Conservation (phyloP, 2,113 vertebrate genomes). For the Carollia perspicillata region DNA sequence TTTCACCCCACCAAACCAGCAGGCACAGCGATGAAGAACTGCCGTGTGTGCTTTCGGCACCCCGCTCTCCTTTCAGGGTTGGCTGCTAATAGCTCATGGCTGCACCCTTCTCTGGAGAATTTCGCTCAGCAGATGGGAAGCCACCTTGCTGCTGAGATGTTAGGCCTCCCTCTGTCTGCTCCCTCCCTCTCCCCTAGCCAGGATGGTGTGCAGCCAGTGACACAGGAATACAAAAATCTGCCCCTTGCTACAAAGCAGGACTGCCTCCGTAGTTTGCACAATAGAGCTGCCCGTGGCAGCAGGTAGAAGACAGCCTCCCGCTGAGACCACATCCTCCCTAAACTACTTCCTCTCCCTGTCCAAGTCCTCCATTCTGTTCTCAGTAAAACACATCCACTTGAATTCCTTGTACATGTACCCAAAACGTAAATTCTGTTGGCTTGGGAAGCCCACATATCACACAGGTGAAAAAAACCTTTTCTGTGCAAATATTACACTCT, state of each 20-base stretch:
- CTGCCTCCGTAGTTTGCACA: neutral
- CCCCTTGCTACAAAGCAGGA: neutral
- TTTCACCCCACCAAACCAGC: neutral
- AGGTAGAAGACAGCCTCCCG: neutral
- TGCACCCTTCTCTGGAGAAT: neutral
- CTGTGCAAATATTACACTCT: no score
- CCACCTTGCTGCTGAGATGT: neutral
- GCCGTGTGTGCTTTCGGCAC: fast-evolving
- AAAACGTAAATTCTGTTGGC: neutral
- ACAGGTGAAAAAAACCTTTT: neutral
- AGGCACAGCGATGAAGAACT: neutral
- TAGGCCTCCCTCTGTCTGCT: neutral
- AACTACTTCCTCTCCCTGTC: neutral
- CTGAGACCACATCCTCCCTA: neutral
- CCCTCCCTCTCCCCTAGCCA: neutral
- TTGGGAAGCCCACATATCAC: neutral
- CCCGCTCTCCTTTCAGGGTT: neutral
- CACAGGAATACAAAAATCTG: fast-evolving
- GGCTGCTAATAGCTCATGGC: neutral
- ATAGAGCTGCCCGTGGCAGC: neutral
- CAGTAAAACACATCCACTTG: neutral
- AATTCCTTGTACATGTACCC: neutral
- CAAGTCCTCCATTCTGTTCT: neutral
- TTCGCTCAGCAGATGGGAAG: neutral
- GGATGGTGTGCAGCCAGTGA: neutral